These are phyloP conservation scores for Athalia circularis DNA, from an alignment of 2,888 invertebrate species.

Conservation along the genomic window DNA sequence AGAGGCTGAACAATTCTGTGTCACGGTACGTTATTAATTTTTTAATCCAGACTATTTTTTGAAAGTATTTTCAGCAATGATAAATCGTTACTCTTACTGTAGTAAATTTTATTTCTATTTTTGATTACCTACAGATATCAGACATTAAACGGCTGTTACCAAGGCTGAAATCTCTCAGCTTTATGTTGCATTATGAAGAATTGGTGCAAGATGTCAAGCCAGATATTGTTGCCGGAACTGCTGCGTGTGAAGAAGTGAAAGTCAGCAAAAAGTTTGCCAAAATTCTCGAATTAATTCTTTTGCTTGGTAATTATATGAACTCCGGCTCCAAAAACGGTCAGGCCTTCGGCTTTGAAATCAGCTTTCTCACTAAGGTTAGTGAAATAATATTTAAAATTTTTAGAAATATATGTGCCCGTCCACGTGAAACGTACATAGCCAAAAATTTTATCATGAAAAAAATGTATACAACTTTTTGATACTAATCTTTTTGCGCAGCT, in stretches of 20 bases:
- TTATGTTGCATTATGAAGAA: constrained; percentile 91
- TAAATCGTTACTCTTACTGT: background rate
- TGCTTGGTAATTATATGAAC: constrained; percentile 98
- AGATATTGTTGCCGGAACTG: constrained; percentile 95
- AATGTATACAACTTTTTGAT: background rate
- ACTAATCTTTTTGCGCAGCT: constrained; percentile 75
- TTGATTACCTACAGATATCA: constrained; percentile 79
- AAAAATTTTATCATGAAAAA: no score
- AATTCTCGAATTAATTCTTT: constrained; percentile 90
- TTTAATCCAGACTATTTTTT: background rate
- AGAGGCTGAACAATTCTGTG: constrained; percentile 96
- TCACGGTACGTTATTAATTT: constrained; percentile 78
- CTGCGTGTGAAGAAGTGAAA: constrained; percentile 95
- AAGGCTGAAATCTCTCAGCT: constrained; percentile 91
- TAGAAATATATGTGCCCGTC: no score
- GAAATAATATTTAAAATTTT: background rate
- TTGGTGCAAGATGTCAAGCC: constrained; percentile 92
- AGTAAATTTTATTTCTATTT: constrained; percentile 30
- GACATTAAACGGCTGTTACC: constrained; percentile 92
- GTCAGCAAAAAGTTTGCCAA: constrained; percentile 92
- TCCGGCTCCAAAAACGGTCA: constrained; percentile 95
- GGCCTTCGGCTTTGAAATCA: constrained; percentile 97
- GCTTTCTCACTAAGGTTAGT: constrained; percentile 92
- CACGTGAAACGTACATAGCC: no score
- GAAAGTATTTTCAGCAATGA: background rate